Evolutionary conservation across 2,888 invertebrate genomes (phyloP).

Genomic region (Seira musarum): DNA sequence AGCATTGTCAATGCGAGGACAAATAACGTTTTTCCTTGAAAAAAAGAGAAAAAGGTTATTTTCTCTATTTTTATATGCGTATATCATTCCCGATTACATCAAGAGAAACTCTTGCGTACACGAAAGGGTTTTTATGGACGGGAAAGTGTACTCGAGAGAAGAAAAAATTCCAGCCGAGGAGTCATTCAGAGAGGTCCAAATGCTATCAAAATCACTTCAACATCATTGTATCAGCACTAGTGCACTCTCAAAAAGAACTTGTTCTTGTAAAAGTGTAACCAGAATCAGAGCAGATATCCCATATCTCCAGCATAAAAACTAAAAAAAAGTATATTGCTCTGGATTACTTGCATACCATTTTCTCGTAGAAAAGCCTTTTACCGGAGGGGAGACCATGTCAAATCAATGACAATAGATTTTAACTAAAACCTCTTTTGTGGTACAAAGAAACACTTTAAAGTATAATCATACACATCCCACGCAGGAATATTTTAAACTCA

Average conservation of each 20-base stretch:
- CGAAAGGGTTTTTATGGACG: constrained; percentile 28
- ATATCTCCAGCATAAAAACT: background rate
- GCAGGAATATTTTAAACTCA: constrained; percentile 28
- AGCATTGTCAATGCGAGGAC: constrained; percentile 24
- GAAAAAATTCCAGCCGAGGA: constrained; percentile 9
- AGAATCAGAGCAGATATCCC: constrained; percentile 5
- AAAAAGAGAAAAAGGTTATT: background rate
- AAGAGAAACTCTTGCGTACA: constrained; percentile 13
- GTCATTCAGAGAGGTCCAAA: constrained; percentile 22
- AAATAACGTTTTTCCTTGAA: constrained; percentile 40
- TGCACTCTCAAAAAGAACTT: background rate
- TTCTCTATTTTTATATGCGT: constrained; percentile 39
- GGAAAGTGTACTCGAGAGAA: background rate
- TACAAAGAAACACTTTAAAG: no score
- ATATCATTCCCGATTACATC: constrained; percentile 55
- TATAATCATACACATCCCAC: constrained; percentile 51
- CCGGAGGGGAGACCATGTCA: background rate
- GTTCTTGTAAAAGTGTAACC: background rate
- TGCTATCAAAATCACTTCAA: constrained; percentile 20
- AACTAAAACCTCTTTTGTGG: background rate
- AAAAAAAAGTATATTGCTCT: no score
- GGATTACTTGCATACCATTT: background rate
- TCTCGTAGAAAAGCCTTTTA: constrained; percentile 20
- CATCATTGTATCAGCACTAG: constrained; percentile 16
- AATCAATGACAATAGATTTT: constrained; percentile 19